Conservation (phyloP, 2,888 invertebrate genomes). For the Yponomeuta cagnagella region DNA sequence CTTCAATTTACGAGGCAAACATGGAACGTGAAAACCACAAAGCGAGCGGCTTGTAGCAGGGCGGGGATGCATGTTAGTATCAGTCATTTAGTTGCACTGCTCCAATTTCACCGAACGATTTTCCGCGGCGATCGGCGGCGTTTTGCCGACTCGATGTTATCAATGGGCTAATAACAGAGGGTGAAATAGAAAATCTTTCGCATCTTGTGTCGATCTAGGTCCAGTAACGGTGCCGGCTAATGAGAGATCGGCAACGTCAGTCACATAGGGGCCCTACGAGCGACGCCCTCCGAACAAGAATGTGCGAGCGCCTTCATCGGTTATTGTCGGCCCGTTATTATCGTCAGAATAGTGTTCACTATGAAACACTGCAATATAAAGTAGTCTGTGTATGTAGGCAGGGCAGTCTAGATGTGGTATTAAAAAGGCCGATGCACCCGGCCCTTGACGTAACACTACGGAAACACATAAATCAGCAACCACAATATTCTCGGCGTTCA, state of each 20-base stretch:
- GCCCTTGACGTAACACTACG: constrained; percentile 63
- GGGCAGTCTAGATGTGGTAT: constrained; percentile 28
- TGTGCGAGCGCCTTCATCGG: neutral
- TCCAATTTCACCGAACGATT: constrained; percentile 47
- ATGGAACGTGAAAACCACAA: constrained; percentile 46
- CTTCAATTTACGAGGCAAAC: constrained; percentile 55
- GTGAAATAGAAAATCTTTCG: constrained; percentile 19
- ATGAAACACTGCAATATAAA: neutral
- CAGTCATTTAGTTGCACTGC: constrained; percentile 48
- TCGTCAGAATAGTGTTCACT: neutral
- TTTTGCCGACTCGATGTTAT: constrained; percentile 39
- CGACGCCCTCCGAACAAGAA: constrained; percentile 13
- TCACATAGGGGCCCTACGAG: constrained; percentile 14
- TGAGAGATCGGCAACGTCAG: constrained; percentile 16
- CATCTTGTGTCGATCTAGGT: constrained; percentile 16
- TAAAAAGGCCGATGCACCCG: constrained; percentile 41
- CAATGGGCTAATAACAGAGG: constrained; percentile 29
- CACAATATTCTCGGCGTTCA: constrained; percentile 45
- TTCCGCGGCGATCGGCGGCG: constrained; percentile 29
- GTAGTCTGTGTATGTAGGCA: too few species aligned
- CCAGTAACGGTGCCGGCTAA: constrained; percentile 15
- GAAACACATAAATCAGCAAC: constrained; percentile 69
- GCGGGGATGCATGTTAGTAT: constrained; percentile 48
- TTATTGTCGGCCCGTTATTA: constrained; percentile 2
- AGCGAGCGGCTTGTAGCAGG: constrained; percentile 38